Evolutionary conservation across 1,140 invertebrate species (phyloP).

Genomic region (Calephelis virginiensis): DNA sequence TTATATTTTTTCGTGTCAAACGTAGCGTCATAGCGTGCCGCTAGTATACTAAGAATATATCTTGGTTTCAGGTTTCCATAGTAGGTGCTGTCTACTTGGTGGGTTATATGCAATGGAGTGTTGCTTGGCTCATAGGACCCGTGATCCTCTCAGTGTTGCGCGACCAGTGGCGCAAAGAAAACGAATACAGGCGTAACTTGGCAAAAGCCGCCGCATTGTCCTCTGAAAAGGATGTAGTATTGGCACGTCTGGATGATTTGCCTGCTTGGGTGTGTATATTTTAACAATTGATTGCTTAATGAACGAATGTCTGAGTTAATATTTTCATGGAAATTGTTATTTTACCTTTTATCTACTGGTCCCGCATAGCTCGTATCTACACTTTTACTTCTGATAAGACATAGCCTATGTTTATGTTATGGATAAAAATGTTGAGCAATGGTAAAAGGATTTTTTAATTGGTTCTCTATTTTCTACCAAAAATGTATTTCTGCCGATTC

Average conservation of each 20-base stretch:
- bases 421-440: too few species aligned
- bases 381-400: too few species aligned
- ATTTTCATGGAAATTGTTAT: not conserved
- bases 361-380: too few species aligned
- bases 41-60: not conserved
- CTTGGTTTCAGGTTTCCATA: conserved; percentile 54
- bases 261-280: conserved; percentile 89
- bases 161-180: conserved; percentile 87
- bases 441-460: too few species aligned
- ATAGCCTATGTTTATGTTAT: too few species aligned
- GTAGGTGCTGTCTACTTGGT: conserved; percentile 87
- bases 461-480: too few species aligned
- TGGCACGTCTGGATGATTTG: conserved; percentile 91
- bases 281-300: not conserved
- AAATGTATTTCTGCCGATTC: too few species aligned
- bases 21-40: too few species aligned
- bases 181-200: conserved; percentile 86
- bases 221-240: conserved; percentile 92
- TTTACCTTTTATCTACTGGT: too few species aligned
- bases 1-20: too few species aligned
- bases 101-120: conserved; percentile 91
- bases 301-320: not conserved
- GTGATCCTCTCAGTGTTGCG: conserved; percentile 89
- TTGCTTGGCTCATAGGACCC: conserved; percentile 92
- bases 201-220: conserved; percentile 88